phyloP scores from a whole-genome alignment of 2,888 invertebrate species.

The Anthophora plumipes region DNA sequence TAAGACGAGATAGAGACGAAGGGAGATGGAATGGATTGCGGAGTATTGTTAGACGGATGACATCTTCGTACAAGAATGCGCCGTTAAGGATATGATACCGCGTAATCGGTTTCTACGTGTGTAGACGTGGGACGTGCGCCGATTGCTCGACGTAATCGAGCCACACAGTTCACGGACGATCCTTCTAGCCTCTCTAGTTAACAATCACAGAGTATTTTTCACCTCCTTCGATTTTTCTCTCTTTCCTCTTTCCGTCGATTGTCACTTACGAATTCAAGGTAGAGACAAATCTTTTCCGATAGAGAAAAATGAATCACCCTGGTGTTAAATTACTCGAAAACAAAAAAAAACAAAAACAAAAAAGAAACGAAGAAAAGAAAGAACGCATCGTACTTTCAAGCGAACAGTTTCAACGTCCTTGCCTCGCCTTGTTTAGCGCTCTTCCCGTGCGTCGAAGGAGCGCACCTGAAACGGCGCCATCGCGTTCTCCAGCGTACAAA shows the following conservation, averaged over 20 bases:
- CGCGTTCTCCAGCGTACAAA: neutral
- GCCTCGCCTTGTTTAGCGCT: slow-evolving; percentile 5
- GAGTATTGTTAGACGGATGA: slow-evolving; percentile 63
- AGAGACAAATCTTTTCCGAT: too few relatives aligned
- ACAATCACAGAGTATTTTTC: too few relatives aligned
- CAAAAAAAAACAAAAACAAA: too few relatives aligned
- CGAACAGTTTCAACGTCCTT: slow-evolving; percentile 24
- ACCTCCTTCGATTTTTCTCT: too few relatives aligned
- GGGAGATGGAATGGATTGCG: slow-evolving; percentile 26
- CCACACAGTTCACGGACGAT: slow-evolving; percentile 42
- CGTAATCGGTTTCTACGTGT: slow-evolving; percentile 52
- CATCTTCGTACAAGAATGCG: slow-evolving; percentile 64
- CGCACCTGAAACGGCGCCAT: neutral
- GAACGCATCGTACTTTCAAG: too few relatives aligned
- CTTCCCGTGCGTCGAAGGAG: slow-evolving; percentile 1
- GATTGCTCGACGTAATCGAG: slow-evolving; percentile 49
- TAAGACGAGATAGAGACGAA: neutral
- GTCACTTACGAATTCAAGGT: too few relatives aligned
- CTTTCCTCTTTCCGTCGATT: too few relatives aligned
- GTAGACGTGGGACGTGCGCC: slow-evolving; percentile 51
- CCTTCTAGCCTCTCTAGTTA: neutral
- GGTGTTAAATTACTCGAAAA: too few relatives aligned
- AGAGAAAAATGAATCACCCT: too few relatives aligned
- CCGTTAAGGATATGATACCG: slow-evolving; percentile 58
- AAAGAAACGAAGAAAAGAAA: too few relatives aligned